Conservation (phyloP, 2,113 vertebrate species). For the Oryzias woworae region DNA sequence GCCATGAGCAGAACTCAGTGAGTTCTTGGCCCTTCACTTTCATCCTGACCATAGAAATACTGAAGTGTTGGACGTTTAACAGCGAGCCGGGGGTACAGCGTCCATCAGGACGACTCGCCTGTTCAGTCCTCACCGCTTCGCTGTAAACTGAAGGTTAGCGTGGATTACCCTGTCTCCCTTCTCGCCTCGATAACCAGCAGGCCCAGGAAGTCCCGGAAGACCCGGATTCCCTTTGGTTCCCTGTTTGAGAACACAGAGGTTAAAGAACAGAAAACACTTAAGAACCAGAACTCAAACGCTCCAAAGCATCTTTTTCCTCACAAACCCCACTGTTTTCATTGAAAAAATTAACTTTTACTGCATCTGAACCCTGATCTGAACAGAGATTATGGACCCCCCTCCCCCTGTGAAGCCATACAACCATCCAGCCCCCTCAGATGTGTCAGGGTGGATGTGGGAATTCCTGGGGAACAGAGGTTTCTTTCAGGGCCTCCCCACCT, state of each 20-base stretch:
- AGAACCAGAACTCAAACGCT: slow-evolving; percentile 20
- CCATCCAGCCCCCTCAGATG: slow-evolving; percentile 24
- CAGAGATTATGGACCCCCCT: neutral
- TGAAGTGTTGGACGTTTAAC: too few species aligned
- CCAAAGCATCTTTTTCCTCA: slow-evolving; percentile 16
- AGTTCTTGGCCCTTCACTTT: too few species aligned
- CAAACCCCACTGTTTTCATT: slow-evolving; percentile 46
- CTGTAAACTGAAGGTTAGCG: neutral
- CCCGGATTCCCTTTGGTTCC: slow-evolving; percentile 86
- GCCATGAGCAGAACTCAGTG: too few species aligned
- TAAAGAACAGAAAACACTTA: slow-evolving; percentile 17
- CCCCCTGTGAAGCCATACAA: neutral
- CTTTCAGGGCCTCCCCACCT: slow-evolving; percentile 79
- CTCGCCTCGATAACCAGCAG: slow-evolving; percentile 85
- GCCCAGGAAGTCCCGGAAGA: slow-evolving; percentile 90
- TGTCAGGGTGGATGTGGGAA: slow-evolving; percentile 54
- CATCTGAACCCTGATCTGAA: slow-evolving; percentile 19
- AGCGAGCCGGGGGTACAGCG: neutral
- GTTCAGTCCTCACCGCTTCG: slow-evolving; percentile 2
- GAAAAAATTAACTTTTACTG: slow-evolving; percentile 25
- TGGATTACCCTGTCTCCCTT: slow-evolving; percentile 89
- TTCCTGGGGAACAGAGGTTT: slow-evolving; percentile 82
- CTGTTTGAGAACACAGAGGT: slow-evolving; percentile 72
- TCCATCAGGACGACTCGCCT: neutral
- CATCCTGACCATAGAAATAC: neutral